Base-by-base conservation (phyloP, 2,797 vertebrate genomes). In the Mus caroli region DNA sequence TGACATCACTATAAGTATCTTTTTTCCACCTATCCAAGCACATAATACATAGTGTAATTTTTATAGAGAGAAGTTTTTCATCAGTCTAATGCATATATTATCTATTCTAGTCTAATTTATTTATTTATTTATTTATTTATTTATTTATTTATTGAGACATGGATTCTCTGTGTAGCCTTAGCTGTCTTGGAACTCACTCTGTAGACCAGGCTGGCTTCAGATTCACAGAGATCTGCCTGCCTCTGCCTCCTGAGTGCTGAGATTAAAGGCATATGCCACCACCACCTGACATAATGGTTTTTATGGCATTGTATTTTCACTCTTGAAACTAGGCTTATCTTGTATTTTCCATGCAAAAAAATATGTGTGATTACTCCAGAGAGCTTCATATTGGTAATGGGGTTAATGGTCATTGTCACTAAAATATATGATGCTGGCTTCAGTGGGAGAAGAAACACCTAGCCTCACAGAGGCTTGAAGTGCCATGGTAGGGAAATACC, bases 11-110 rank as follows among this genome's bases (percentile, higher is more conserved):
- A 73, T 73, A 40, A 20, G 19, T 22, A 40, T 73, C 69, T 17
- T 37, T 71, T 73, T 37, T 11, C 69, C 69, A 73, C 9, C n/a
- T 1, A 50, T 10, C 69, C 69, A 50, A 26, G 43, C 50, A 85
- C 15, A 22, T 78, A 91, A 91, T 76, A 40, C 78, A 90, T 50
- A 83, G 78, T 80, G 2, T 82, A 50, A 50, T 24, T 92, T 92
- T 78, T 28, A n/a, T 37, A 58, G 28, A 26, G 79, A 37, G 34
- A 94, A 89, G 60, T 67, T 64, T 83, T 75, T 90, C 43, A 71
- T 76, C 34, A 71, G 14, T 78, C 56, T 46, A 83, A 37, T 78
- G 31, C 13, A 69, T 69, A 60, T 93, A 56, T 60, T 79, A 91
- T 46, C n/a, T 50, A 73, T n/a, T 96, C n/a, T 34, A 34, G 13